Conservation (phyloP, 2,797 vertebrate genomes). For the Erithacus rubecula region DNA sequence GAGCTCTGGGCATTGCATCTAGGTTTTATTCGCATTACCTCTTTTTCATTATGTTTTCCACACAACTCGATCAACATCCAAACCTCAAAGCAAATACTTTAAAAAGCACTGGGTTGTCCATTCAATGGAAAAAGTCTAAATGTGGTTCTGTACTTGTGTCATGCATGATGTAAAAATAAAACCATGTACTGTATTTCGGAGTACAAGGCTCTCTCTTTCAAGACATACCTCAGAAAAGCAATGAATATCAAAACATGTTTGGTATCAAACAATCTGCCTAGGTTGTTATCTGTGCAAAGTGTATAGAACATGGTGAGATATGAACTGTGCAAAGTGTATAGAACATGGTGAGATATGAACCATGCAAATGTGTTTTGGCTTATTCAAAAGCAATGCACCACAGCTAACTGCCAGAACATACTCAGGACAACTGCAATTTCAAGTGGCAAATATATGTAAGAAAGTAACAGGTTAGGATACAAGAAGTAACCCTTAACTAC, state of each 20-base stretch:
- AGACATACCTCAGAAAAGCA: neutral
- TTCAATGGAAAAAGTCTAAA: neutral
- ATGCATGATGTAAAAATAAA: neutral
- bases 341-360: neutral
- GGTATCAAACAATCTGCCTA: neutral
- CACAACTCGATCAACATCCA: neutral
- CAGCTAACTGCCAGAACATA: neutral
- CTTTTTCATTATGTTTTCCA: neutral
- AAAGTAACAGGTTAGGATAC: neutral
- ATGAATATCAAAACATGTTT: neutral
- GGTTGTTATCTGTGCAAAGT: neutral
- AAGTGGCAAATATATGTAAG: neutral
- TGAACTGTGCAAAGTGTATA: neutral
- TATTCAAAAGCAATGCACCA: neutral
- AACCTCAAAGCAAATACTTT: neutral
- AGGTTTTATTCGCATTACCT: neutral
- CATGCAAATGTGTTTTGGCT: neutral
- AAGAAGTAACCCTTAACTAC: neutral
- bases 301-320: neutral
- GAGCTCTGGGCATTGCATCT: neutral
- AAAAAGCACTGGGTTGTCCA: neutral
- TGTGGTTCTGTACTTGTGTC: neutral
- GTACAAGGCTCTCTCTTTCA: neutral
- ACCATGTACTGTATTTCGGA: neutral
- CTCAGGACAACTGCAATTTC: neutral